Conservation (phyloP, 2,113 vertebrate genomes). For the Psophia crepitans region DNA sequence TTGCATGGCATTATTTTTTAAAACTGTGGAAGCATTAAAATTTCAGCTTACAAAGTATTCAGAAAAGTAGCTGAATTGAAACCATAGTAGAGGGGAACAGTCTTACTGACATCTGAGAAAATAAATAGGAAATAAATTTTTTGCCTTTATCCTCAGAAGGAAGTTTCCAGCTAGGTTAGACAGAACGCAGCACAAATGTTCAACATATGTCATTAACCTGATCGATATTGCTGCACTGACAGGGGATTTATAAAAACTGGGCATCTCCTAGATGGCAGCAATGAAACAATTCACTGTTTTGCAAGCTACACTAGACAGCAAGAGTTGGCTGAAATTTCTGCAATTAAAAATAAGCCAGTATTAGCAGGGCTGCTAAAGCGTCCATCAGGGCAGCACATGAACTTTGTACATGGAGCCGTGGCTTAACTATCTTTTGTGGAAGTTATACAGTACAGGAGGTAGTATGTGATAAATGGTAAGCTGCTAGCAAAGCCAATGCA, state of each 20-base stretch:
- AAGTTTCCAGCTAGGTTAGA: background rate
- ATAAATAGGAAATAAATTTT: background rate
- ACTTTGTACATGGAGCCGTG: background rate
- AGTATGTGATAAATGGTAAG: background rate
- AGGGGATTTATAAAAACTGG: background rate
- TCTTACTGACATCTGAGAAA: background rate
- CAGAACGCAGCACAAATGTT: background rate
- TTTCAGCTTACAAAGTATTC: background rate
- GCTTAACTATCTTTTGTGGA: background rate
- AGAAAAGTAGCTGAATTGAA: background rate
- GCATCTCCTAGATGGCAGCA: background rate
- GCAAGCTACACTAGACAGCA: background rate
- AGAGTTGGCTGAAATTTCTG: background rate
- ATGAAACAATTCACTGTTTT: background rate
- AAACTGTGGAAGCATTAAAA: background rate
- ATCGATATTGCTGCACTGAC: background rate
- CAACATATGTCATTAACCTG: background rate
- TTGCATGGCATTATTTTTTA: background rate
- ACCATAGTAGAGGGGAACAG: background rate
- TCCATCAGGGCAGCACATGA: background rate
- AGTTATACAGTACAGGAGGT: background rate
- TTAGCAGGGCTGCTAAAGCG: background rate
- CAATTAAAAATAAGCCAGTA: background rate
- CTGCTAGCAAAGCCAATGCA: background rate
- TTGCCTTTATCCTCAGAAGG: background rate